These are phyloP conservation scores for Falco rusticolus DNA, from an alignment of 2,797 vertebrate species.

Conservation along the genomic window DNA sequence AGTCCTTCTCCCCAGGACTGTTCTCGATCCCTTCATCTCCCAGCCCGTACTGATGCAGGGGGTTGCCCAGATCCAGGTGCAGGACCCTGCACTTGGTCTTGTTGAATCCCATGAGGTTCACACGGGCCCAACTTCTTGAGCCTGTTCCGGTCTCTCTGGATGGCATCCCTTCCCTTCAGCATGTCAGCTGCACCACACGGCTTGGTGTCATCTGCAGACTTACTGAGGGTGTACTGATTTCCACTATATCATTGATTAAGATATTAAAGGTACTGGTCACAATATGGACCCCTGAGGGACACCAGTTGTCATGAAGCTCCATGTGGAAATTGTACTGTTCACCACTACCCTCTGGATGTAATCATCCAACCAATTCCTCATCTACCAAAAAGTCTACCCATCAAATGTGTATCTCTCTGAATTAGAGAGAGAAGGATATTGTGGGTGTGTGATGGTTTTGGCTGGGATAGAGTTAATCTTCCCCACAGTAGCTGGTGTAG, in stretches of 20 bases:
- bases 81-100: too few species aligned
- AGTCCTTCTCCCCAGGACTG: too few species aligned
- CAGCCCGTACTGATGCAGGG: too few species aligned
- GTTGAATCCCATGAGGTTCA: too few species aligned
- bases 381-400: neutral
- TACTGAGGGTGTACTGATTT: fast-evolving
- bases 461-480: too few species aligned
- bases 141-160: too few species aligned
- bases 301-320: neutral
- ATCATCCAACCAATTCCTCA: neutral
- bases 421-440: neutral
- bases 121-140: too few species aligned
- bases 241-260: neutral
- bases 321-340: neutral
- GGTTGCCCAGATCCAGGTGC: too few species aligned
- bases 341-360: neutral
- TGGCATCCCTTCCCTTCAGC: neutral
- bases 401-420: neutral
- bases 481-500: too few species aligned
- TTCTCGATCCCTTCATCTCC: too few species aligned
- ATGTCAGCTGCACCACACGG: neutral
- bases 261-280: neutral
- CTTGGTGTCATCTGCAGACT: neutral
- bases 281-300: neutral
- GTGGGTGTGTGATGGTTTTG: too few species aligned